A percentile compares a stretch with the other conserved stretches of the same genome.
Conservation (phyloP, 92 coral and sea anemone species). For the Parazoanthus atlanticus region DNA sequence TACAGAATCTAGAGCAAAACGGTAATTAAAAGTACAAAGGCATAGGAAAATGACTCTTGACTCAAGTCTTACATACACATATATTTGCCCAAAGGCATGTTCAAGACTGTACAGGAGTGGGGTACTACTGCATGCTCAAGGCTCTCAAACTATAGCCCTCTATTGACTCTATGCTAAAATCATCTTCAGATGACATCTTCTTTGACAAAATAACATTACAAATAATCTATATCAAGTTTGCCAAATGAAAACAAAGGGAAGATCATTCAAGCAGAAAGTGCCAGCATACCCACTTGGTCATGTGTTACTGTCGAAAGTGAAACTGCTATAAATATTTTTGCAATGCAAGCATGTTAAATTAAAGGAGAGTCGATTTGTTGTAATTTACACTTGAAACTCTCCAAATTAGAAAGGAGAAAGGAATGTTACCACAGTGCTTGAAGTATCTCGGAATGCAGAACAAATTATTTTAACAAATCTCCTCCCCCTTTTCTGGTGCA, state of each 20-base stretch:
- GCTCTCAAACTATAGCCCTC: no score
- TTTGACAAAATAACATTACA: no score
- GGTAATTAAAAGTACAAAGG: no score
- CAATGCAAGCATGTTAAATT: constrained; percentile 5
- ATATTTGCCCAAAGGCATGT: no score
- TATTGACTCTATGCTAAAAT: no score
- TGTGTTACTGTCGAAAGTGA: neutral
- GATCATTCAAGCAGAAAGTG: neutral
- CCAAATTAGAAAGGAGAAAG: neutral
- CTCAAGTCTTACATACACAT: no score
- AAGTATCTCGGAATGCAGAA: neutral
- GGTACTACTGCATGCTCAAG: no score
- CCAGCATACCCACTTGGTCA: neutral
- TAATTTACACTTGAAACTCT: neutral
- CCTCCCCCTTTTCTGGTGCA: neutral
- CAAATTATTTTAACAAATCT: neutral
- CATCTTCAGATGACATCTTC: no score
- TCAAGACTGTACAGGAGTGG: no score
- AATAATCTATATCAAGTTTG: no score
- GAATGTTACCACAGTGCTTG: neutral
- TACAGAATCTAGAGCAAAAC: neutral
- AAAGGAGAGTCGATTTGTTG: neutral
- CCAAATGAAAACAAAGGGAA: no score
- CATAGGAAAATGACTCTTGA: no score
- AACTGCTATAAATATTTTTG: neutral